Percentiles rank a stretch among this genome's conserved stretches.
Evolutionary conservation across 2,888 invertebrate species (phyloP).

Genomic region (Belgica antarctica): DNA sequence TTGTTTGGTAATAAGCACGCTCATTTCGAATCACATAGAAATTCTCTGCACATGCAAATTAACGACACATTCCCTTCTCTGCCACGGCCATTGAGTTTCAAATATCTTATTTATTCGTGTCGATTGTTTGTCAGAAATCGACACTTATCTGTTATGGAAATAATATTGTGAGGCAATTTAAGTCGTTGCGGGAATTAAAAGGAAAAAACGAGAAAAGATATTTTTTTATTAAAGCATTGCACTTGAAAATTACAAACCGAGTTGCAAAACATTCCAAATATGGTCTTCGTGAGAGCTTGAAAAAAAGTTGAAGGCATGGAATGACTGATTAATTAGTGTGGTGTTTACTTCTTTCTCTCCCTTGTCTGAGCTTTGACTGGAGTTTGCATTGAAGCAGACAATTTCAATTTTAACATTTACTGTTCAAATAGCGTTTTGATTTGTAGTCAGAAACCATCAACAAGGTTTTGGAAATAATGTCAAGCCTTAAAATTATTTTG

Average conservation of each 20-base stretch:
- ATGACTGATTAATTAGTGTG: slow-evolving; percentile 40
- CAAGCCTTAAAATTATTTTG: too few species aligned
- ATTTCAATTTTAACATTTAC: too few species aligned
- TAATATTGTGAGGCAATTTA: background rate
- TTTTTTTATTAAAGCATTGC: slow-evolving; percentile 21
- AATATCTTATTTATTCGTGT: background rate
- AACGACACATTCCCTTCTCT: too few species aligned
- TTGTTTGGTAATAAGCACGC: too few species aligned
- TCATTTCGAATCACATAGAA: too few species aligned
- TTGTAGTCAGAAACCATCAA: too few species aligned
- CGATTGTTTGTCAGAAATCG: background rate
- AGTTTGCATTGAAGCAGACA: too few species aligned
- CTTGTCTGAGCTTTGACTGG: too few species aligned
- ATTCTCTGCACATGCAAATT: too few species aligned
- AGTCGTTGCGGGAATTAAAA: background rate
- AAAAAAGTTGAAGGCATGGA: slow-evolving; percentile 37
- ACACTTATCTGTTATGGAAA: slow-evolving; percentile 6
- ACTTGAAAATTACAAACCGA: slow-evolving; percentile 40
- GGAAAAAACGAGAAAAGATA: background rate
- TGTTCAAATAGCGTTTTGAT: too few species aligned
- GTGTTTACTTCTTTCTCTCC: background rate
- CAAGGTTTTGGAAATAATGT: too few species aligned
- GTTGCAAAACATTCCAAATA: slow-evolving; percentile 38
- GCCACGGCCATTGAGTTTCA: background rate
- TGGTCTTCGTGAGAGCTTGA: slow-evolving; percentile 25